Evolutionary conservation across 2,113 vertebrate species (phyloP), one percentile per base, ranked within the genome.

Genomic region (Varanus salvator): DNA sequence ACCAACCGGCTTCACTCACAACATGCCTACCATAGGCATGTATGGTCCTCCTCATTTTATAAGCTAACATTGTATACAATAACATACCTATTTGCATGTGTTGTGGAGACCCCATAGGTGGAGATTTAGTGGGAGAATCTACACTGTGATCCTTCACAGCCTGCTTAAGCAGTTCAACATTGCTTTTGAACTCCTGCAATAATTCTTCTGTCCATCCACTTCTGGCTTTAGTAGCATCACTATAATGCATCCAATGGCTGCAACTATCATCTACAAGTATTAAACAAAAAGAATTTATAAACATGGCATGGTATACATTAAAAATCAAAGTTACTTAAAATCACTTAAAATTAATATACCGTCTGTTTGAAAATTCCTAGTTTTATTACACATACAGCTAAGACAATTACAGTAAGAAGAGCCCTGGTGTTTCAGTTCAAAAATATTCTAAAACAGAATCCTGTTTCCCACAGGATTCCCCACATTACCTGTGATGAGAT

Each of bases 201-300:
- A 99, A 96, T 91, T 96, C 97, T 19, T 96, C 96, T 11, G 97
- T 98, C 99, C 99, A 99, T 93, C 95, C 96, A 93, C 98, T 98
- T 95, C 99, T 98, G 69, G 97, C 92, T 97, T 99, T 99, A 75
- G 99, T 99, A 91, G 98, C 98, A 92, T 99, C 99, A 52, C 98
- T 98, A 93, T 98, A 99, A 97, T 99, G 97, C 98, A 99, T 98
- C 99, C 99, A 99, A 93, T 99, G 99, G 91, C 91, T 95, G 84
- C 99, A 99, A 87, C 96, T 98, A 91, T 99, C 98, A 93, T 98
- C 99, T 99, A 91, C 50, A 95, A 95, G 87, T 50, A 50, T 84
- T 17, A 74, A 71, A 86, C 86, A 29, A 12, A 82, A 90, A 15
- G 85, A 25, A 91, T 91, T 89, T 85, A 9, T 38, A 89, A 92